These are phyloP conservation scores for Sander vitreus DNA, from an alignment of 2,113 vertebrate species.

Conservation along the genomic window DNA sequence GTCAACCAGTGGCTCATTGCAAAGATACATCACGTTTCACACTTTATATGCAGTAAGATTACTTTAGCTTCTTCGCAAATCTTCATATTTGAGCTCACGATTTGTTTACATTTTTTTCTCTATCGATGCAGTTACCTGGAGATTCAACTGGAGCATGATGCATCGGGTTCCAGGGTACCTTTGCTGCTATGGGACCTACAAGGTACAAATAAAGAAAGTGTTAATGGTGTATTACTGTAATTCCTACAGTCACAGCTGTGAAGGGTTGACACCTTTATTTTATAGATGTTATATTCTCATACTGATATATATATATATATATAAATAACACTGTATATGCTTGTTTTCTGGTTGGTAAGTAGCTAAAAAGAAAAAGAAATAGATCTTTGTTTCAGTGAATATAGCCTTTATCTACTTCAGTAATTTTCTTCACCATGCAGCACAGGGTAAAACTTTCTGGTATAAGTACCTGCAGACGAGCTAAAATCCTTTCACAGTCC, in stretches of 20 bases:
- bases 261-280: not conserved
- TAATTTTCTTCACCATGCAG: constrained; percentile 2
- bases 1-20: not conserved
- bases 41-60: not conserved
- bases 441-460: constrained; percentile 16
- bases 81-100: not conserved
- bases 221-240: not conserved
- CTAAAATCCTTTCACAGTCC: constrained; percentile 44
- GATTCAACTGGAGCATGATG: constrained; percentile 52
- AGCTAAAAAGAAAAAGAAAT: not conserved
- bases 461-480: constrained; percentile 35
- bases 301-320: too few species aligned
- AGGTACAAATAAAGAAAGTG: constrained; percentile 8
- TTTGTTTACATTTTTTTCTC: not conserved
- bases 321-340: too few species aligned
- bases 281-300: not conserved
- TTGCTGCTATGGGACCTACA: constrained; percentile 64
- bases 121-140: constrained; percentile 63
- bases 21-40: constrained; percentile 3
- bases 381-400: not conserved
- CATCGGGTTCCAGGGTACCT: constrained; percentile 67
- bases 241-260: not conserved
- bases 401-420: not conserved
- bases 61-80: too few species aligned
- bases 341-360: not conserved